These are phyloP conservation scores for Origma solitaria DNA, from an alignment of 2,113 vertebrate genomes.

Conservation along the genomic window DNA sequence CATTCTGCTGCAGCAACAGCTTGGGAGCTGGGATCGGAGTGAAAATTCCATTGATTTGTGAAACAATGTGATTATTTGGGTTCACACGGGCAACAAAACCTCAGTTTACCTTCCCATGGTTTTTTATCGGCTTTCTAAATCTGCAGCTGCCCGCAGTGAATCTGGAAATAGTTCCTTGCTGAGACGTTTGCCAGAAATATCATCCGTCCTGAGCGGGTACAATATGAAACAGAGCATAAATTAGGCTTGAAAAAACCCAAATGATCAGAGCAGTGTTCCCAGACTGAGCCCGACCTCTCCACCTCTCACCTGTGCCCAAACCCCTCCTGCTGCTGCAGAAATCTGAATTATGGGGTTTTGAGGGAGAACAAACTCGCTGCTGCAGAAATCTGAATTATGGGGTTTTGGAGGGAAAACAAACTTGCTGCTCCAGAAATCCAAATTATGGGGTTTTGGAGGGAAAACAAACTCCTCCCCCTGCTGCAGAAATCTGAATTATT, in stretches of 20 bases:
- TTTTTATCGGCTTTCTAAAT: constrained; percentile 36
- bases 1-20: neutral
- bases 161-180: constrained; percentile 30
- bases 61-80: neutral
- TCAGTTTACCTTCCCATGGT: constrained; percentile 24
- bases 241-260: neutral
- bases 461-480: neutral
- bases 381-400: no score
- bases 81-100: neutral
- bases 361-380: no score
- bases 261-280: neutral
- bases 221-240: constrained; percentile 11
- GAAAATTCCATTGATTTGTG: neutral
- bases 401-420: neutral
- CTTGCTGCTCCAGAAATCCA: no score
- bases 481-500: neutral
- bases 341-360: neutral
- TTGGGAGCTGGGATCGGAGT: neutral
- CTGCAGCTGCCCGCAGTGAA: neutral
- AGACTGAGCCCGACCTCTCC: neutral
- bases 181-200: constrained; percentile 43
- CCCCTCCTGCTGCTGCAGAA: neutral
- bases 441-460: no score
- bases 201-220: neutral
- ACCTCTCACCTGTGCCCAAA: neutral